Conservation (phyloP, 1,140 invertebrate genomes). For the Drosophila sechellia region DNA sequence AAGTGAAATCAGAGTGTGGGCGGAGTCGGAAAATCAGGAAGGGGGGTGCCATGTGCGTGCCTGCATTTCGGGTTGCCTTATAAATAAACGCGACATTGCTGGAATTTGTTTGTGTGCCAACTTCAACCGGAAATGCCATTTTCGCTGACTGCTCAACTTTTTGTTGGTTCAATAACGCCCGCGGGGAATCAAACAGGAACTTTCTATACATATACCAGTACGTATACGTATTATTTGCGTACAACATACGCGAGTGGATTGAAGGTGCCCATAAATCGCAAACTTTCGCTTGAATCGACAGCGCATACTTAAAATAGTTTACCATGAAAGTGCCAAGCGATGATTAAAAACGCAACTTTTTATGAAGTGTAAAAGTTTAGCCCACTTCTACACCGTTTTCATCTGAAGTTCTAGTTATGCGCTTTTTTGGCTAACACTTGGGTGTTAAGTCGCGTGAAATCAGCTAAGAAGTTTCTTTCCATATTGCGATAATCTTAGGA, state of each 20-base stretch:
- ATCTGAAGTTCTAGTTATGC: not conserved
- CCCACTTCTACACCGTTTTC: not conserved
- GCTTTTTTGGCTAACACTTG: not conserved
- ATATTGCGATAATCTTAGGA: too few relatives aligned
- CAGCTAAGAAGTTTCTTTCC: too few relatives aligned
- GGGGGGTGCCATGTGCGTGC: constrained; percentile 14
- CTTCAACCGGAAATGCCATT: constrained; percentile 72
- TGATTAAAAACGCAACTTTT: constrained; percentile 56
- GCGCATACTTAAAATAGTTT: constrained; percentile 40
- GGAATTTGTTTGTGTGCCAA: constrained; percentile 55
- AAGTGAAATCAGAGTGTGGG: constrained; percentile 25
- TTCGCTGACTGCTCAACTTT: constrained; percentile 45
- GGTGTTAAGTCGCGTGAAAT: not conserved
- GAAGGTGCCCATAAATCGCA: constrained; percentile 42
- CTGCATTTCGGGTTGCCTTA: constrained; percentile 44
- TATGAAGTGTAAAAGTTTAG: constrained; percentile 51
- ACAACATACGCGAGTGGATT: constrained; percentile 5
- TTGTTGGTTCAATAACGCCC: constrained; percentile 62
- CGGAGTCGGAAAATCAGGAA: not conserved
- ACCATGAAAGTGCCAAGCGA: constrained; percentile 33
- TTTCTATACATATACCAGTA: not conserved
- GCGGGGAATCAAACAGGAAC: not conserved
- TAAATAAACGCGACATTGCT: constrained; percentile 68
- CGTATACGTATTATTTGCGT: constrained; percentile 18
- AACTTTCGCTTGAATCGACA: constrained; percentile 53